Evolutionary conservation across 2,888 invertebrate species (phyloP), one percentile per base, ranked within the genome.

Genomic region (Megamerina dolium): DNA sequence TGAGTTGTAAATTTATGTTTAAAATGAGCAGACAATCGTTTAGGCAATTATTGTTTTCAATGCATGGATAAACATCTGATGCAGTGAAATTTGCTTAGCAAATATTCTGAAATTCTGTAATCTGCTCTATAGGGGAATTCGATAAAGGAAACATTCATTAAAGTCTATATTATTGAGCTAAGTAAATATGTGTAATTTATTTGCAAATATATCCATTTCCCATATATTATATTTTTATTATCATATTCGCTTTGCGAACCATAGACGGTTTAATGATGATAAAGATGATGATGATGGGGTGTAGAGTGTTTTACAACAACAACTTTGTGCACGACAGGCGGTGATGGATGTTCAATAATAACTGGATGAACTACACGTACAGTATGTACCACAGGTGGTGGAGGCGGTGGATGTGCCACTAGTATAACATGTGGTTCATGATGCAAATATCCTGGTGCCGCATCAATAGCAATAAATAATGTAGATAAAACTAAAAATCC

Each of bases 1-100:
- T 61, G 59, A 65, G 65, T 55, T 63, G 62, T 65, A 64, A 64
- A 61, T 62, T 32, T 19, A 18, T 10, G 42, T 27, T 16, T 36
- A 41, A 41, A 30, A 38, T 38, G 16, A 29, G 58, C 57, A 55
- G 57, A 62, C 59, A 63, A 45, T 31, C 58, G 51, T 55, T 52
- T 60, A 59, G 55, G 53, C 53, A 63, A 61, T 62, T 60, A 48
- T 46, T 50, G 26, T 37, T n/a, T n/a, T 30, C 29, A 32, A 26
- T 9, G 31, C n/a, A 21, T 35, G 10, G 19, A 19, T 33, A 34
- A 39, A 20, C 18, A 16, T 16, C 6, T 34, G 18, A 19, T 18
- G 5, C 36, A 43, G 32, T 20, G 37, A 37, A 18, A 40, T 38
- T 33, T 42, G 21, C 5, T 26, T 20, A 33, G 26, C 26, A 32